These are phyloP conservation scores for Campoletis sonorensis DNA, from an alignment of 1,140 invertebrate species.

Conservation along the genomic window DNA sequence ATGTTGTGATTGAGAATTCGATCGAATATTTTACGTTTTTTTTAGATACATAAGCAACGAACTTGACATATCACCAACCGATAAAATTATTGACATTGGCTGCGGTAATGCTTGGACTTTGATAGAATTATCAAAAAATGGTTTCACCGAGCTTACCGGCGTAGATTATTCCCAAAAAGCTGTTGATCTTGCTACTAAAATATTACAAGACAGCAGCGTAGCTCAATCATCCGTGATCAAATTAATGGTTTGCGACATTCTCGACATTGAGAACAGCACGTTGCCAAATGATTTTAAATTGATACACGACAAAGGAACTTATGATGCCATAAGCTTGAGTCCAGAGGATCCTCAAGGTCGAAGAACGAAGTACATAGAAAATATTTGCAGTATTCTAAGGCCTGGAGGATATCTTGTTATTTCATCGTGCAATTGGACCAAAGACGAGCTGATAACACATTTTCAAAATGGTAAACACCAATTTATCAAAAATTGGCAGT, in stretches of 20 bases:
- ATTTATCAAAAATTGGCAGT: too few relatives aligned
- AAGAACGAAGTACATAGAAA: conserved; percentile 83
- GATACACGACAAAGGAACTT: conserved; percentile 94
- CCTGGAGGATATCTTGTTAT: conserved; percentile 86
- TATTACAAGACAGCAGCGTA: conserved; percentile 79
- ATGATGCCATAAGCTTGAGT: conserved; percentile 92
- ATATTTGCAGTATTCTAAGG: conserved; percentile 80
- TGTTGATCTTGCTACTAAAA: conserved; percentile 83
- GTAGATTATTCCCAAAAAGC: conserved; percentile 91
- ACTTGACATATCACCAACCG: conserved; percentile 63
- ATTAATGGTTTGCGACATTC: conserved; percentile 81
- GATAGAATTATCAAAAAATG: conserved; percentile 84
- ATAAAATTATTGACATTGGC: conserved; percentile 83
- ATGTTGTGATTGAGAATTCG: too few relatives aligned
- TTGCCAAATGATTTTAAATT: conserved; percentile 78
- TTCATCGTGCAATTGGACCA: conserved; percentile 97
- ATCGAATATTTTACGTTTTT: conserved; percentile 35
- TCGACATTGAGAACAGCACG: conserved; percentile 64
- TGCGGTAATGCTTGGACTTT: conserved; percentile 95
- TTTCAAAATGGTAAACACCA: conserved; percentile 78
- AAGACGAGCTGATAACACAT: conserved; percentile 85
- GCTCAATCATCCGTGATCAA: conserved; percentile 72
- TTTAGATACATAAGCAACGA: conserved; percentile 67
- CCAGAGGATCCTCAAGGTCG: conserved; percentile 82
- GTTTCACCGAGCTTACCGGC: conserved; percentile 85